Conservation (phyloP, 2,888 invertebrate species). For the Icerya purchasi region DNA sequence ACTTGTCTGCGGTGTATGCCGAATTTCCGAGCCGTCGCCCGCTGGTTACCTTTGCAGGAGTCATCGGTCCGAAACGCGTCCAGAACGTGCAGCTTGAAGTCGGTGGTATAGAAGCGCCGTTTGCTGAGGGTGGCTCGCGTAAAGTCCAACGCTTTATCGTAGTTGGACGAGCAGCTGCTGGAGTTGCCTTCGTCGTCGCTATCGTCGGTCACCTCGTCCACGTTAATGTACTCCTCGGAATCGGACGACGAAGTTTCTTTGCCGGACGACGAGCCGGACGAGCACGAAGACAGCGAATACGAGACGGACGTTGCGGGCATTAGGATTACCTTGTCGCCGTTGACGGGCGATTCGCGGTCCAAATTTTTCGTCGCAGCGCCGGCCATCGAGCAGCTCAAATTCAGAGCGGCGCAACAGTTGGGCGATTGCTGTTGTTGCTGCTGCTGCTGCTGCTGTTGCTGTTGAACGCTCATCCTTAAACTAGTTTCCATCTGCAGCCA, state of each 20-base stretch:
- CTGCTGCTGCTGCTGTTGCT: slow-evolving; percentile 11
- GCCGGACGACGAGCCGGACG: not conserved
- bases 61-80: slow-evolving; percentile 28
- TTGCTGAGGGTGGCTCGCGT: slow-evolving; percentile 21
- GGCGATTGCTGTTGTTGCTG: not conserved
- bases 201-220: slow-evolving; percentile 18
- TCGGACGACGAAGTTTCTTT: slow-evolving; percentile 7
- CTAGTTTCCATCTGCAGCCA: slow-evolving; percentile 71
- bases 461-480: slow-evolving; percentile 44
- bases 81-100: slow-evolving; percentile 29
- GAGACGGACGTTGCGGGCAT: slow-evolving; percentile 14
- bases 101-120: slow-evolving; percentile 28
- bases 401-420: not conserved
- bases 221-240: slow-evolving; percentile 17
- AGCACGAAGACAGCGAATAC: slow-evolving; percentile 12
- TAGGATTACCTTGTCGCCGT: not conserved
- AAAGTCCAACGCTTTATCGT: slow-evolving; percentile 21
- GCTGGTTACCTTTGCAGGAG: slow-evolving; percentile 28
- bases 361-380: not conserved
- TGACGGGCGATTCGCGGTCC: not conserved
- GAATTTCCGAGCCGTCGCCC: slow-evolving; percentile 30
- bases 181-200: slow-evolving; percentile 19
- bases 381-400: not conserved
- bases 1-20: slow-evolving; percentile 31
- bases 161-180: slow-evolving; percentile 16